Percentiles rank a stretch among this genome's conserved stretches.
Evolutionary conservation across 1,140 invertebrate genomes (phyloP).

Genomic region (Campoletis sonorensis): DNA sequence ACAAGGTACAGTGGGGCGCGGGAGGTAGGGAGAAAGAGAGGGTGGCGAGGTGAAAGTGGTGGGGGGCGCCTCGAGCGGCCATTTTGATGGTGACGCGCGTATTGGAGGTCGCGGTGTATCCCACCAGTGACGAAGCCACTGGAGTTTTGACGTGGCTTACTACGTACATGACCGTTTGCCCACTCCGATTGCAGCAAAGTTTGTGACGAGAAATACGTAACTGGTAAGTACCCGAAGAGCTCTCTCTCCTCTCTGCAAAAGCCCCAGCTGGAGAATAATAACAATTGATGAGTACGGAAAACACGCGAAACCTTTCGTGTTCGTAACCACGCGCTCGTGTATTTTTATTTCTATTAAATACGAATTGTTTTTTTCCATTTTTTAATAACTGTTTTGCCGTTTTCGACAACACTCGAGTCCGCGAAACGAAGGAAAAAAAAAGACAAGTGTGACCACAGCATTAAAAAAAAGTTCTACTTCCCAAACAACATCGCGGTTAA

Average conservation of each 20-base stretch:
- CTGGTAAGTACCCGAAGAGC: conserved; percentile 85
- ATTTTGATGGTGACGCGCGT: conserved; percentile 85
- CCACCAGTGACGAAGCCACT: conserved; percentile 91
- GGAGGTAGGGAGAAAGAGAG: conserved; percentile 27
- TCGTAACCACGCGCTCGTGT: background rate
- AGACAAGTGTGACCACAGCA: background rate
- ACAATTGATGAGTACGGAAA: conserved; percentile 80
- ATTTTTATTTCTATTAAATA: background rate
- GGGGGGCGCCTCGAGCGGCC: conserved; percentile 69
- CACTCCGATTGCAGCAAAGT: conserved; percentile 94
- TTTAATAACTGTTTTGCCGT: background rate
- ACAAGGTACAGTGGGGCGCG: background rate
- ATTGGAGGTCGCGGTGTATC: conserved; percentile 75
- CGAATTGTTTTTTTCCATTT: background rate
- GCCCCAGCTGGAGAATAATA: conserved; percentile 82
- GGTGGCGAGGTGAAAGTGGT: conserved; percentile 33
- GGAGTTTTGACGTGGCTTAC: conserved; percentile 94
- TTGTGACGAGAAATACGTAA: conserved; percentile 96
- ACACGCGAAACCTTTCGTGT: conserved; percentile 18
- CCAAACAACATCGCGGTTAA: conserved; percentile 1
- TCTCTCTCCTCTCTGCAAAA: conserved; percentile 1
- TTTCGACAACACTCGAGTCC: too few species aligned
- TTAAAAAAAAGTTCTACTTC: background rate
- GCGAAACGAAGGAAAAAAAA: background rate
- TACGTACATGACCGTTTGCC: conserved; percentile 93